Evolutionary conservation across 2,888 invertebrate species (phyloP).

Genomic region (Tetramorium bicarinatum): DNA sequence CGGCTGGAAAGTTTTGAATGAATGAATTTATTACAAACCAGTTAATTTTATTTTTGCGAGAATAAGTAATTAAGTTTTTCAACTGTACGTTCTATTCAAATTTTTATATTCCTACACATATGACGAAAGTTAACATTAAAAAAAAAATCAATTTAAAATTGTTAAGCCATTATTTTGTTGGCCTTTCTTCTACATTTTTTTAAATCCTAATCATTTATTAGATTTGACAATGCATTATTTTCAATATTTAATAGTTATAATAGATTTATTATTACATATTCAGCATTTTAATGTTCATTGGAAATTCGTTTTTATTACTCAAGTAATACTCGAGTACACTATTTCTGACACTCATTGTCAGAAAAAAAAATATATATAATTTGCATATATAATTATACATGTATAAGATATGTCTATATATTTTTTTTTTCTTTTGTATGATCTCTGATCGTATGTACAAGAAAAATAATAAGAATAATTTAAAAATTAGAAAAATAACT

Average conservation of each 20-base stretch:
- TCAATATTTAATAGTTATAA: not conserved
- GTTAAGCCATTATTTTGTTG: not conserved
- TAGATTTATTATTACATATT: not conserved
- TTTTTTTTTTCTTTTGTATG: no score
- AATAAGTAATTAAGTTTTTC: not conserved
- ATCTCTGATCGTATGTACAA: no score
- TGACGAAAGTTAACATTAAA: not conserved
- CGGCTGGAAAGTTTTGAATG: not conserved
- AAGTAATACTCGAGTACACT: no score
- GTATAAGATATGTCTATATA: no score
- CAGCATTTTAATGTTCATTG: not conserved
- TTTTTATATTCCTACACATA: not conserved
- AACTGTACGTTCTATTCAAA: not conserved
- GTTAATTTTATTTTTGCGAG: not conserved
- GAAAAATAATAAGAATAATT: no score
- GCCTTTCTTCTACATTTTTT: not conserved
- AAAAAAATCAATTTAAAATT: not conserved
- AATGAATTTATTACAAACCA: conserved; percentile 9
- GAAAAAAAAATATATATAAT: no score
- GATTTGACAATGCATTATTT: not conserved
- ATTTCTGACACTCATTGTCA: no score
- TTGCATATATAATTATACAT: no score
- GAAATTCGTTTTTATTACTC: not conserved
- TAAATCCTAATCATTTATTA: not conserved
- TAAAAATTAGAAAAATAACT: no score